Base-by-base conservation (phyloP, 2,888 invertebrate genomes). In the Rhagium mordax region DNA sequence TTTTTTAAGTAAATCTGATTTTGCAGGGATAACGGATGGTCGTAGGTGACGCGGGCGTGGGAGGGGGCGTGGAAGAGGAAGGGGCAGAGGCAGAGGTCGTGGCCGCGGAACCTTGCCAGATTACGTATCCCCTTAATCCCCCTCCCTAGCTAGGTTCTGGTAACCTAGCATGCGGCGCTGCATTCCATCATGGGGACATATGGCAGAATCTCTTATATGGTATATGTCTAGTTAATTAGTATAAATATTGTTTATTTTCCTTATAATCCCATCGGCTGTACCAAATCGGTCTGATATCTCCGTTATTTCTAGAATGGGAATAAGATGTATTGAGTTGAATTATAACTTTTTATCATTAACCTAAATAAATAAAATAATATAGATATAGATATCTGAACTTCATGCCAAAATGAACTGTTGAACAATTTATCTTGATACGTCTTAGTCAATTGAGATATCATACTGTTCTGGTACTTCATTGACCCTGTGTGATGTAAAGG, bases 1-100 rank as follows among this genome's bases (percentile, higher is more conserved):
- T 71, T 77, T 75, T 77, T 77, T 74, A 73, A 70, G 33, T 66
- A 70, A 74, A 73, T 76, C 75, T 75, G 78, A 78, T 75, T 78
- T 78, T 72, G 89, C 90, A 89, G 92, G 96, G 71, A 91, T 96
- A 91, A 93, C 94, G 66, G 95, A 95, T 87, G 93, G 94, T 87
- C 89, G 94, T 81, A 94, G 94, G 94, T 94, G 94, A 94, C 94
- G 94, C 91, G 94, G 94, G 91, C 92, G 94, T 89, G 94, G 94
- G 92, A 94, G 94, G 94, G 94, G 94, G 91, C 93, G 91, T 84
- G 91, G 91, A 85, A 89, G 91, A 86, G 91, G 91, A 86, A 89
- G 94, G 90, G 94, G 94, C 84, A 91, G 94, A 89, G 94, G 94
- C 89, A 91, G 94, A 90, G 94, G 94, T 86, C 93, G 94, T 89